phyloP scores from a whole-genome alignment of 1,140 invertebrate genomes.

The Drosophila seguyi region DNA sequence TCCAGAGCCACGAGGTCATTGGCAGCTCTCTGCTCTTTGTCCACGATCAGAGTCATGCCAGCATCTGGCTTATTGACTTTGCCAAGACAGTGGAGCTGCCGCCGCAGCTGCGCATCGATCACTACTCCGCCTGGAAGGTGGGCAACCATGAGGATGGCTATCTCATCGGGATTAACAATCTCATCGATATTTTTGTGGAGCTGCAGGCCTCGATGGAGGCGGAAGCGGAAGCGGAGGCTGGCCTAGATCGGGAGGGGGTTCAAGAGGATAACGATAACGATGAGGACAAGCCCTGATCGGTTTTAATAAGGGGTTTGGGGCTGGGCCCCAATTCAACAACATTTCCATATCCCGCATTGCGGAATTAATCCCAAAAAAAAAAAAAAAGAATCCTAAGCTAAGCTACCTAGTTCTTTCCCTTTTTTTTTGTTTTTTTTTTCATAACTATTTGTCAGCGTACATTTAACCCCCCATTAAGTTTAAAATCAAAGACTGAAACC shows the following conservation, averaged over 20 bases:
- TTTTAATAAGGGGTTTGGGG: constrained; percentile 16
- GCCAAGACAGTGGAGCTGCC: constrained; percentile 96
- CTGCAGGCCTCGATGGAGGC: constrained; percentile 63
- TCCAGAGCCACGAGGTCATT: constrained; percentile 96
- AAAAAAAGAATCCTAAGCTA: constrained; percentile 12
- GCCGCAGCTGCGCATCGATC: constrained; percentile 90
- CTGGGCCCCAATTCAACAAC: constrained; percentile 33
- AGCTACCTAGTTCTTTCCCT: constrained; percentile 2
- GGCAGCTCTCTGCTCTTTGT: constrained; percentile 98
- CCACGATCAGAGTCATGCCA: constrained; percentile 94
- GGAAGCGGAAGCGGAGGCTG: constrained; percentile 10
- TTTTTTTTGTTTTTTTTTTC: constrained; percentile 49
- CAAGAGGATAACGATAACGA: background rate
- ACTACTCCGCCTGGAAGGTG: constrained; percentile 94
- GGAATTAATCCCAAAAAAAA: constrained; percentile 10
- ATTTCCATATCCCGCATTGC: constrained; percentile 27
- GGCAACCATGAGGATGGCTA: constrained; percentile 99
- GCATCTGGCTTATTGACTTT: constrained; percentile 99
- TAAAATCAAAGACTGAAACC: constrained; percentile 75
- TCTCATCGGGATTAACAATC: constrained; percentile 96
- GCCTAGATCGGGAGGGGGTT: background rate
- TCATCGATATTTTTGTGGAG: constrained; percentile 93
- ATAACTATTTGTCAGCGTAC: constrained; percentile 29
- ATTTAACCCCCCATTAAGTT: constrained; percentile 71
- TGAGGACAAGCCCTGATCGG: constrained; percentile 6